Evolutionary conservation across 1,140 invertebrate genomes (phyloP).

Genomic region (Pseudomyrmex flavicornis): DNA sequence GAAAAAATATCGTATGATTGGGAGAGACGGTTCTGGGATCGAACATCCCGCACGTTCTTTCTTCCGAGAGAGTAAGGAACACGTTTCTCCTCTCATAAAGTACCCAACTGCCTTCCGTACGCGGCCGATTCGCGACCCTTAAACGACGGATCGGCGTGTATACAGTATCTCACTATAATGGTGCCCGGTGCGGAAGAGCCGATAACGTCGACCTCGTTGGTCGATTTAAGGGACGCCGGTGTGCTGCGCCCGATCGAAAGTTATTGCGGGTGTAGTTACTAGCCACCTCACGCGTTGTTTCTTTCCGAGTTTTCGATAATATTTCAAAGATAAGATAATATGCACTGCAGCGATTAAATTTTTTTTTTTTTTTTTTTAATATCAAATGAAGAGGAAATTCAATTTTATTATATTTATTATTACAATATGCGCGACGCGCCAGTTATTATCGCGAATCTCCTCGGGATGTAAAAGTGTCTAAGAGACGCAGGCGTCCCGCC

Average conservation of each 20-base stretch:
- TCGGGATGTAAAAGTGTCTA: not conserved
- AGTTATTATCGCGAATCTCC: no score
- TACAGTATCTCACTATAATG: constrained; percentile 73
- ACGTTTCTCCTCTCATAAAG: constrained; percentile 30
- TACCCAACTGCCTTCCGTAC: constrained; percentile 61
- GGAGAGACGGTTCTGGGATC: not conserved
- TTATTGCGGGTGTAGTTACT: constrained; percentile 63
- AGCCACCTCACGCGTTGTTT: constrained; percentile 25
- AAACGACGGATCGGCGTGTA: constrained; percentile 71
- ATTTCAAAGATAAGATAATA: not conserved
- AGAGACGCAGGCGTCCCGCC: not conserved
- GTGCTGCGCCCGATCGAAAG: constrained; percentile 62
- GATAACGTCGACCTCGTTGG: constrained; percentile 70
- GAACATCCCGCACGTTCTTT: constrained; percentile 61
- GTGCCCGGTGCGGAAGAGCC: constrained; percentile 67
- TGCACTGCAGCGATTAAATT: not conserved
- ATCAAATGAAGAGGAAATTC: no score
- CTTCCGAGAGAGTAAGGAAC: constrained; percentile 33
- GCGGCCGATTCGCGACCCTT: constrained; percentile 67
- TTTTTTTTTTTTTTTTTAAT: no score
- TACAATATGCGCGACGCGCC: no score
- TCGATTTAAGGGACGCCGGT: constrained; percentile 70
- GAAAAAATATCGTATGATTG: not conserved
- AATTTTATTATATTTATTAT: no score
- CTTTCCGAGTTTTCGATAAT: not conserved